Percentiles rank a stretch among this genome's conserved stretches.
Conservation (phyloP, 2,797 vertebrate genomes). For the Cryptoblepharus egeriae region DNA sequence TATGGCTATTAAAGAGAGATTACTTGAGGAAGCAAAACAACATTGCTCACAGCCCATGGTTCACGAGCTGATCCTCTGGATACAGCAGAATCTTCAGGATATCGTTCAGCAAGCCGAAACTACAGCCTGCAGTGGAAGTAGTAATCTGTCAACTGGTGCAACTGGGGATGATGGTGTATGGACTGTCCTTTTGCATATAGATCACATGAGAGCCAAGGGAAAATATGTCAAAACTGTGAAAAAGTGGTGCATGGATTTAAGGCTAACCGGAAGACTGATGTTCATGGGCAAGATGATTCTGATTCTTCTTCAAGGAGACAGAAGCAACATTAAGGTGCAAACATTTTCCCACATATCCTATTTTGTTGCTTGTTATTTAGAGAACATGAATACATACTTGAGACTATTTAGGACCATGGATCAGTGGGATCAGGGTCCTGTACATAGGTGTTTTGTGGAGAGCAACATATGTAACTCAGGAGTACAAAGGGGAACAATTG, state of each 20-base stretch:
- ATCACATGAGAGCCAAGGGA: slow-evolving; percentile 86
- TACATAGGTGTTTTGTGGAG: background rate
- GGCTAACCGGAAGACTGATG: slow-evolving; percentile 83
- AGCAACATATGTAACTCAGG: background rate
- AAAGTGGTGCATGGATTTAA: slow-evolving; percentile 83
- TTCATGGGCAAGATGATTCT: slow-evolving; percentile 84
- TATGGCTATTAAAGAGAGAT: slow-evolving; percentile 69
- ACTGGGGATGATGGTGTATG: slow-evolving; percentile 70
- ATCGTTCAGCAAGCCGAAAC: slow-evolving; percentile 62
- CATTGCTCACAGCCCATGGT: slow-evolving; percentile 83
- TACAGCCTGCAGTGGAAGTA: slow-evolving; percentile 39
- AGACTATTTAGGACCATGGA: too few relatives aligned
- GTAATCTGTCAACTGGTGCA: slow-evolving; percentile 46
- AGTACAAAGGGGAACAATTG: too few relatives aligned
- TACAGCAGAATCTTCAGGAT: slow-evolving; percentile 77
- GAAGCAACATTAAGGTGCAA: slow-evolving; percentile 82
- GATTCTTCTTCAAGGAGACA: slow-evolving; percentile 85
- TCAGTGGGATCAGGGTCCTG: background rate
- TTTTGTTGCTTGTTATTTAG: slow-evolving; percentile 54
- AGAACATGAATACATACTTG: slow-evolving; percentile 50
- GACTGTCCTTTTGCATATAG: slow-evolving; percentile 81
- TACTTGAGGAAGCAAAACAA: slow-evolving; percentile 77
- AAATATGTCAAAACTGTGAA: slow-evolving; percentile 82
- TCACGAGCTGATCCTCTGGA: slow-evolving; percentile 83
- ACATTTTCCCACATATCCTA: slow-evolving; percentile 58